Evolutionary conservation across 2,113 vertebrate genomes (phyloP), one percentile per base, ranked within the genome.

Genomic region (Irena cyanogastra): DNA sequence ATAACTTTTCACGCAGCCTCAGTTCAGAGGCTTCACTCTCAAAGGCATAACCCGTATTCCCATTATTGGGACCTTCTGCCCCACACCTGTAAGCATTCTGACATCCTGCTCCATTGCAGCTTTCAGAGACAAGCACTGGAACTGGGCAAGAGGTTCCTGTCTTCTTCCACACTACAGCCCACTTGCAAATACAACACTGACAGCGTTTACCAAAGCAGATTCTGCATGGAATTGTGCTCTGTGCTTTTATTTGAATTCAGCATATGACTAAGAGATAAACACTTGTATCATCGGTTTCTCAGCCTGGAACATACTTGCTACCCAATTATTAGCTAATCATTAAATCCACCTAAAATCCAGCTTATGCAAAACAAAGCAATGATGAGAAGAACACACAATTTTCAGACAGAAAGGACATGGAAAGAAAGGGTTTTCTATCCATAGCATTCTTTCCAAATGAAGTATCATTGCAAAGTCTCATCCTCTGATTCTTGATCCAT

Each of bases 321-420:
- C 75, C 68, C 76, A 78, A 31, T 89, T 84, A 92, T 90, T 92
- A 97, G 78, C 66, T 88, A 86, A 90, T 90, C 75, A 88, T 83
- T 90, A 88, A 93, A 92, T 56, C 60, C 88, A 96, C 68, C 79
- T 86, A 71, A 95, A 95, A 95, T 63, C 71, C 59, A 83, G 24
- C 27, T 94, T 77, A 80, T 77, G 66, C 50, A 91, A 83, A 95
- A 93, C 68, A 86, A 90, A 89, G 70, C 19, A 77, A 44, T 10
- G 35, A 60, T 54, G 37, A 79, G 50, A 72, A 91, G 44, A 93
- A 69, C 71, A 72, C 26, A 59, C 13, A 54, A n/a, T 88, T 96
- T 95, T 79, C 52, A 81, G 68, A 10, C 30, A 47, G 75, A 95
- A 83, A 70, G 21, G 6, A 5, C 35, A 64, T 17, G 57, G 70